phyloP scores from a whole-genome alignment of 2,797 vertebrate species.

The Eulemur albifrons region DNA sequence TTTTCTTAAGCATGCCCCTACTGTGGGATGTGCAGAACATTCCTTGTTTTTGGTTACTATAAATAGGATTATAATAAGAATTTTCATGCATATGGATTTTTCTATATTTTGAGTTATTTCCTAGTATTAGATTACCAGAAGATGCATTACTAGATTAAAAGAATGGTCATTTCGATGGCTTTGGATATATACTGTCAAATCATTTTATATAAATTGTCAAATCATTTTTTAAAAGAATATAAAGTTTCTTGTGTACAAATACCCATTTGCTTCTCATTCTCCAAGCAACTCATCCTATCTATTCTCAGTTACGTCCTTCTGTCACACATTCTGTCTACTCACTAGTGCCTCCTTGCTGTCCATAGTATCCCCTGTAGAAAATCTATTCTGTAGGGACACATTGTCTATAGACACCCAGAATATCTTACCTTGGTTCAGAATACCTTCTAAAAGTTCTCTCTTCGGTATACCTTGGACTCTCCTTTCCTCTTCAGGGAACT shows the following conservation, averaged over 20 bases:
- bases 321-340: not conserved
- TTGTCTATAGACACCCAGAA: not conserved
- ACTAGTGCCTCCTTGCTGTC: not conserved
- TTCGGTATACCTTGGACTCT: not conserved
- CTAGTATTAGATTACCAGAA: constrained; percentile 21
- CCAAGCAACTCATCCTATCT: not conserved
- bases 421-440: not conserved
- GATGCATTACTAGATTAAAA: constrained; percentile 2
- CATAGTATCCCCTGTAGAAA: not conserved
- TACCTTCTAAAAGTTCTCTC: not conserved
- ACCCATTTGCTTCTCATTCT: constrained; percentile 3
- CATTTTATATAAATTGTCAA: not conserved
- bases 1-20: not conserved
- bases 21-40: not conserved
- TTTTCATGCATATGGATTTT: constrained; percentile 27
- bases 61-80: constrained; percentile 12
- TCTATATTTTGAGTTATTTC: constrained; percentile 31
- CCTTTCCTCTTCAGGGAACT: not conserved
- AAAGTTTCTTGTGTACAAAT: not conserved
- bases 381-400: not conserved
- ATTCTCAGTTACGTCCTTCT: not conserved
- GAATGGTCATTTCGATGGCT: not conserved
- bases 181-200: not conserved
- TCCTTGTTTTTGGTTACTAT: not conserved
- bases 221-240: not conserved